Evolutionary conservation across 2,888 invertebrate genomes (phyloP).

Genomic region (Drosophila putrida): DNA sequence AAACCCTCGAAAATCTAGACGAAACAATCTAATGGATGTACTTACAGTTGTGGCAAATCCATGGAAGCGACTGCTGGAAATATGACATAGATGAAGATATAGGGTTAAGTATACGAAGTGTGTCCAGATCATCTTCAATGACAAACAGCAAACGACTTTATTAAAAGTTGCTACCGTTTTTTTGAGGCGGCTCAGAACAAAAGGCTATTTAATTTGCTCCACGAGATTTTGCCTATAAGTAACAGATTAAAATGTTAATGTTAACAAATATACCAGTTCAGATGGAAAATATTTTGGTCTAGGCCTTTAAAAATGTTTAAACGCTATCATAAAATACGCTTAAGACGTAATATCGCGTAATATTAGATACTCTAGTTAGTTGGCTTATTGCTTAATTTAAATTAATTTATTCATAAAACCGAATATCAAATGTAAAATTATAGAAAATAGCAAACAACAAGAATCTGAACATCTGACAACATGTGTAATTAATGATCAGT

Average conservation of each 20-base stretch:
- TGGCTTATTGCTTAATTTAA: constrained; percentile 80
- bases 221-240: constrained; percentile 62
- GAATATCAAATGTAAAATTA: constrained; percentile 65
- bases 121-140: constrained; percentile 25
- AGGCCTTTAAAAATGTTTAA: constrained; percentile 50
- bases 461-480: constrained; percentile 43
- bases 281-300: constrained; percentile 45
- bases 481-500: constrained; percentile 56
- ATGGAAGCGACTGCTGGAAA: constrained; percentile 76
- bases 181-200: constrained; percentile 61
- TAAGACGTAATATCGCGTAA: constrained; percentile 70
- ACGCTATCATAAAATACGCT: constrained; percentile 69
- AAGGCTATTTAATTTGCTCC: constrained; percentile 61
- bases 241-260: constrained; percentile 66
- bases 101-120: constrained; percentile 20
- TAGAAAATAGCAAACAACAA: constrained; percentile 63
- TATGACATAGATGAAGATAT: constrained; percentile 62
- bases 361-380: constrained; percentile 79
- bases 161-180: constrained; percentile 69
- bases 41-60: constrained; percentile 82
- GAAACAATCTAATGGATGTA: constrained; percentile 33
- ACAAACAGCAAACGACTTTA: constrained; percentile 49
- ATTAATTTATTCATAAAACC: constrained; percentile 76
- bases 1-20: not conserved
- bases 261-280: constrained; percentile 47